Evolutionary conservation across 2,797 vertebrate genomes (phyloP).

Genomic region (Chelon labrosus): DNA sequence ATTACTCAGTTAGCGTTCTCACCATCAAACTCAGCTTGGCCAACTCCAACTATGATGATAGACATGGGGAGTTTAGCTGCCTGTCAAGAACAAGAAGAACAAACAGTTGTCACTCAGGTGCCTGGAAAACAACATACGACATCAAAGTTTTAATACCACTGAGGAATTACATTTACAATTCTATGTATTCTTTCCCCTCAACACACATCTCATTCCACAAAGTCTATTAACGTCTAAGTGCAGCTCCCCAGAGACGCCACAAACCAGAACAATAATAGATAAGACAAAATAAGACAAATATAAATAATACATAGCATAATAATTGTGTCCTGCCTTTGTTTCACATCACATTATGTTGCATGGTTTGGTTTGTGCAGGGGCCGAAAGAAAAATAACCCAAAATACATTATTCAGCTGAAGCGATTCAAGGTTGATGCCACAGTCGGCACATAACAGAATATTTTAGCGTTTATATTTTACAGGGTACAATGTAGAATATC

Average conservation of each 20-base stretch:
- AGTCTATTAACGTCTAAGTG: conserved; percentile 22
- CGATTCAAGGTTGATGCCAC: conserved; percentile 6
- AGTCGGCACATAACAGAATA: conserved; percentile 17
- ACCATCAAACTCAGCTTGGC: conserved; percentile 97
- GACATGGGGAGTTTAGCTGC: conserved; percentile 97
- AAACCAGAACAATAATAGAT: conserved; percentile 16
- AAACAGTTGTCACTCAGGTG: conserved; percentile 32
- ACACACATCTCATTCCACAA: conserved; percentile 13
- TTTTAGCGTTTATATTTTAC: conserved; percentile 9
- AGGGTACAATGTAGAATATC: conserved; percentile 5
- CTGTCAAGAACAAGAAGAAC: conserved; percentile 78
- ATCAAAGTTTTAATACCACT: not conserved
- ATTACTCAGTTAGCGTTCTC: conserved; percentile 61
- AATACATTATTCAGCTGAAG: conserved; percentile 48
- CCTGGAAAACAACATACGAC: conserved; percentile 5
- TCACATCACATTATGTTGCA: conserved; percentile 27
- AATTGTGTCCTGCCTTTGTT: conserved; percentile 13
- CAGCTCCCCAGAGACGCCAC: conserved; percentile 19
- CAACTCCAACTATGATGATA: conserved; percentile 97
- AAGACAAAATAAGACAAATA: conserved; percentile 16
- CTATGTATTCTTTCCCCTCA: conserved; percentile 9
- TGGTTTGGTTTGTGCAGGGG: conserved; percentile 1
- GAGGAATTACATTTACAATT: conserved; percentile 29
- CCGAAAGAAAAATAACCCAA: conserved; percentile 7
- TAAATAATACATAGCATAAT: conserved; percentile 17